These are phyloP conservation scores for Girardia tigrina DNA, from an alignment of 2,888 invertebrate species.

Conservation along the genomic window DNA sequence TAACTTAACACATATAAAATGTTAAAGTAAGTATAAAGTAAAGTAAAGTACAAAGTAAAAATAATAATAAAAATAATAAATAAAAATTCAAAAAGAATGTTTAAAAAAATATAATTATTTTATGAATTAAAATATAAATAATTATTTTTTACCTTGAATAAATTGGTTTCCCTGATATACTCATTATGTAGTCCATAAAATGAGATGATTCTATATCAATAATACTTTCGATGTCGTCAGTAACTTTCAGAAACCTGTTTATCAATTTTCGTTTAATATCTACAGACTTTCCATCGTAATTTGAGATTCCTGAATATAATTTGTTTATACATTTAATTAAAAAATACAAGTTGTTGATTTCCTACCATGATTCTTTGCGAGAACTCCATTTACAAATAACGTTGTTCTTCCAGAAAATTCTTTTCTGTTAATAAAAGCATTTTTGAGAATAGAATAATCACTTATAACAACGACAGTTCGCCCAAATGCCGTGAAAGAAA, in stretches of 20 bases:
- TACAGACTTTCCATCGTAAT: neutral
- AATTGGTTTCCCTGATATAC: neutral
- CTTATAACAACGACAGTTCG: neutral
- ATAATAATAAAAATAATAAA: neutral
- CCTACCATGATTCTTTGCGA: neutral
- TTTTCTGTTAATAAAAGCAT: neutral
- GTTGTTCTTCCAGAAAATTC: neutral
- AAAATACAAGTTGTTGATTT: too few species aligned
- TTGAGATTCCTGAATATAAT: neutral
- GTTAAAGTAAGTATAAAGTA: too few species aligned
- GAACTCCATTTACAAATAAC: neutral
- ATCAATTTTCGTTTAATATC: neutral
- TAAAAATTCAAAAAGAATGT: neutral
- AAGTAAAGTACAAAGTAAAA: too few species aligned
- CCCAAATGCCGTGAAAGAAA: neutral
- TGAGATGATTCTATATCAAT: neutral
- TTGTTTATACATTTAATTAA: too few species aligned
- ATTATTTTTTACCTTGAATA: neutral
- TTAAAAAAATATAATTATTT: neutral
- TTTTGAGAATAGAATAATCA: neutral
- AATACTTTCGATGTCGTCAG: neutral
- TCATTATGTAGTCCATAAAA: neutral
- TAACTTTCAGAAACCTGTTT: neutral
- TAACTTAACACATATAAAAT: too few species aligned
- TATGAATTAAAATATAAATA: neutral